phyloP scores from a whole-genome alignment of 2,888 invertebrate genomes.

The Nebria salina region DNA sequence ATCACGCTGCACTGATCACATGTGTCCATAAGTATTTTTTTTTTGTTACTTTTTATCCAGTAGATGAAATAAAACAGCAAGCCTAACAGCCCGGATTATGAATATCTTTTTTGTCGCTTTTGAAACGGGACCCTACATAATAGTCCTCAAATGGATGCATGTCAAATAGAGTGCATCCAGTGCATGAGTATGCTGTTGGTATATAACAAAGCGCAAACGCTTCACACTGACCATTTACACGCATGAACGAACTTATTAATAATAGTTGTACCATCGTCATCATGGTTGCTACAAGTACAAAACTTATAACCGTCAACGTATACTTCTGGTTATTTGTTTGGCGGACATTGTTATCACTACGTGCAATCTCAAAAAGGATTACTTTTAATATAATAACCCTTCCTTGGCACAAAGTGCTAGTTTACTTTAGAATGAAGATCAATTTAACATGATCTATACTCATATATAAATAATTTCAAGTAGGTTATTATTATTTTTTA shows the following conservation, averaged over 20 bases:
- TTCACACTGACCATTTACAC: slow-evolving; percentile 6
- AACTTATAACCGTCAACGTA: neutral
- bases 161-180: slow-evolving; percentile 1
- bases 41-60: neutral
- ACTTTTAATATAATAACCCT: slow-evolving; percentile 1
- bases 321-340: slow-evolving; percentile 1
- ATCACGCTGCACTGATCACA: slow-evolving; percentile 23
- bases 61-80: neutral
- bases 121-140: slow-evolving; percentile 12
- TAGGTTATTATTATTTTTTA: neutral
- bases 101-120: neutral
- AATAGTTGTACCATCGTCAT: slow-evolving; percentile 13
- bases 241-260: slow-evolving; percentile 16
- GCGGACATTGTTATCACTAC: neutral
- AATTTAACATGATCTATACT: neutral
- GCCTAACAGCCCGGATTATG: neutral
- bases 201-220: neutral
- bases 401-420: neutral
- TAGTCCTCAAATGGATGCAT: slow-evolving; percentile 4
- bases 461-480: neutral
- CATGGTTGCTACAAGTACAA: neutral
- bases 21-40: neutral
- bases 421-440: neutral
- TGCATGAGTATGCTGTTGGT: neutral
- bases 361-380: neutral